Conservation (phyloP, 2,113 vertebrate species). For the Mastomys coucha region DNA sequence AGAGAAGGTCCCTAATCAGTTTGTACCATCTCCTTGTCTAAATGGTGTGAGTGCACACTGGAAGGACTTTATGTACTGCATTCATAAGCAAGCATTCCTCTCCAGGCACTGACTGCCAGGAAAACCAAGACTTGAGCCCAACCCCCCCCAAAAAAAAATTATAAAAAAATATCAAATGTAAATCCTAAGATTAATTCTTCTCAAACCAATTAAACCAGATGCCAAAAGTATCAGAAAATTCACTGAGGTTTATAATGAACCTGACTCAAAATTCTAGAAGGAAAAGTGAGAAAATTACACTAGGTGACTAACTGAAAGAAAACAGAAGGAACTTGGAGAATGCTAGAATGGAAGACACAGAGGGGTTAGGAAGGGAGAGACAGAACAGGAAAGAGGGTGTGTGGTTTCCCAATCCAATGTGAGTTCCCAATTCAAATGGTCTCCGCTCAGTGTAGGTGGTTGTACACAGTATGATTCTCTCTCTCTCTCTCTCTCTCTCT, state of each 20-base stretch:
- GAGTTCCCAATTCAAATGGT: background rate
- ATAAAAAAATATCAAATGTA: conserved; percentile 39
- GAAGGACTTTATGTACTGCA: background rate
- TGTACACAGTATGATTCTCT: background rate
- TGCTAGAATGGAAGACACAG: background rate
- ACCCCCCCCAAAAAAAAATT: conserved; percentile 43
- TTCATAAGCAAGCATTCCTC: conserved; percentile 8
- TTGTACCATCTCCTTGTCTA: background rate
- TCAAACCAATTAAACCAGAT: conserved; percentile 66
- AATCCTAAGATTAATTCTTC: conserved; percentile 66
- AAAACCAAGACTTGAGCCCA: conserved; percentile 56
- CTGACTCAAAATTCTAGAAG: conserved; percentile 51
- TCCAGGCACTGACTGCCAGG: conserved; percentile 40
- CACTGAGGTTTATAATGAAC: conserved; percentile 1
- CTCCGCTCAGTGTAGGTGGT: background rate
- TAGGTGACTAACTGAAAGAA: background rate
- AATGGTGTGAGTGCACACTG: background rate
- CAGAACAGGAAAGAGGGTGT: background rate
- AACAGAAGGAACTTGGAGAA: background rate
- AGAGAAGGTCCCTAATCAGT: background rate
- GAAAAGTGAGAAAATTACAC: background rate
- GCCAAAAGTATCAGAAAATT: conserved; percentile 53
- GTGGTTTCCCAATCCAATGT: background rate
- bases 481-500: too few species aligned
- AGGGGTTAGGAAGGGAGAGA: background rate